These are phyloP conservation scores for Pseudomugil tenellus DNA, from an alignment of 2,797 vertebrate species.

Conservation along the genomic window DNA sequence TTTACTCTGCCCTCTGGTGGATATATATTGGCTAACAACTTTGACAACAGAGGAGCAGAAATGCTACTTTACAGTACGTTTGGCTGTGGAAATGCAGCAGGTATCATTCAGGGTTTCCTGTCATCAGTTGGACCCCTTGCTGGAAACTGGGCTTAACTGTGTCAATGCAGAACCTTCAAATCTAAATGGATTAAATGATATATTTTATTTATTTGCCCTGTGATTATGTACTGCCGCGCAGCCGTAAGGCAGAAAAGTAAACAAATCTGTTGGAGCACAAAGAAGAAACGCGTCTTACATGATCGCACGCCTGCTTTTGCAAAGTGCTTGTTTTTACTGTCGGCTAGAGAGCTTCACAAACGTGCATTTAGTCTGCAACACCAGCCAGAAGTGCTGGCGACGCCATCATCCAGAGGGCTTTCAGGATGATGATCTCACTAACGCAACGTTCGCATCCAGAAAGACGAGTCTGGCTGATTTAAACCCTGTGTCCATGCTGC, in stretches of 20 bases:
- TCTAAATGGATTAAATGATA: background rate
- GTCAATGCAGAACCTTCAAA: conserved; percentile 7
- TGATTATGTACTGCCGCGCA: conserved; percentile 1
- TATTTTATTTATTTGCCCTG: background rate
- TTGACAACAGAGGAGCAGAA: too few relatives aligned
- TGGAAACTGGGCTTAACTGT: background rate
- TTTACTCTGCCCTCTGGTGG: too few relatives aligned
- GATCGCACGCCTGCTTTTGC: too few relatives aligned
- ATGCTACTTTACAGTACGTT: too few relatives aligned
- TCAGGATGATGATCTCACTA: conserved; percentile 4
- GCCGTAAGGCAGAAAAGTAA: conserved; percentile 1
- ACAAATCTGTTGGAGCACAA: conserved; percentile 2
- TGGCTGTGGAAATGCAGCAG: too few relatives aligned
- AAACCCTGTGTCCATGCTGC: conserved; percentile 69
- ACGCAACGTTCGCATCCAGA: background rate
- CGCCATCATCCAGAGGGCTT: background rate
- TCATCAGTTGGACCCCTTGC: too few relatives aligned
- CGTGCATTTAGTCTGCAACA: conserved; percentile 3
- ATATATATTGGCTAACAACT: too few relatives aligned
- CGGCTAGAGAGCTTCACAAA: conserved; percentile 18
- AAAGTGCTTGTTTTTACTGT: too few relatives aligned
- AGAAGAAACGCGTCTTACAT: conserved; percentile 1
- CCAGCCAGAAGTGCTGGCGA: too few relatives aligned
- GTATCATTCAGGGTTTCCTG: too few relatives aligned
- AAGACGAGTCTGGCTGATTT: conserved; percentile 17